Evolutionary conservation across 1,140 invertebrate species (phyloP).

Genomic region (Trissolcus basalis): DNA sequence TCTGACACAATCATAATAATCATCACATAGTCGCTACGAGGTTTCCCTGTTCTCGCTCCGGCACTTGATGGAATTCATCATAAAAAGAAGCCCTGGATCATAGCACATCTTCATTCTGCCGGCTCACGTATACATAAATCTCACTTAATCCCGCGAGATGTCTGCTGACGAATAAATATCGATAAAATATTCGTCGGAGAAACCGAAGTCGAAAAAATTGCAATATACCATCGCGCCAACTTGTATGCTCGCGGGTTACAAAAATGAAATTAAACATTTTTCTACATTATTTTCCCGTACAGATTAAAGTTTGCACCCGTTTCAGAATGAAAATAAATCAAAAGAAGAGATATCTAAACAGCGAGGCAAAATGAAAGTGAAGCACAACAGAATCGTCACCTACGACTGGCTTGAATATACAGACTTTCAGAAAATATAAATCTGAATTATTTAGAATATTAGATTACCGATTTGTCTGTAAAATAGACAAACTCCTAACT

Average conservation of each 20-base stretch:
- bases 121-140: background rate
- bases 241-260: too few species aligned
- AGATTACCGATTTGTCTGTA: slow-evolving; percentile 11
- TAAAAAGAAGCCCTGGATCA: slow-evolving; percentile 22
- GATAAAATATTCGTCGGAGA: background rate
- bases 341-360: too few species aligned
- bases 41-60: slow-evolving; percentile 41
- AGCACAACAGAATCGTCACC: too few species aligned
- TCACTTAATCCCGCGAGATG: too few species aligned
- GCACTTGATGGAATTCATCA: slow-evolving; percentile 35
- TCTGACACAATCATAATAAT: slow-evolving; percentile 18
- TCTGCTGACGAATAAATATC: slow-evolving; percentile 1
- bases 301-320: too few species aligned
- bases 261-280: too few species aligned
- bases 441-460: background rate
- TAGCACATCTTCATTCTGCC: slow-evolving; percentile 23
- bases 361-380: too few species aligned
- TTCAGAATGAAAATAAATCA: too few species aligned
- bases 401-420: background rate
- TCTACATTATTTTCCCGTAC: too few species aligned
- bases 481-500: slow-evolving; percentile 6
- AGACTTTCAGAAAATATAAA: background rate
- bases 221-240: background rate
- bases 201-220: slow-evolving; percentile 2
- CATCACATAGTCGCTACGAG: slow-evolving; percentile 21